Conservation (phyloP, 2,888 invertebrate species). For the Brachycybe producta region DNA sequence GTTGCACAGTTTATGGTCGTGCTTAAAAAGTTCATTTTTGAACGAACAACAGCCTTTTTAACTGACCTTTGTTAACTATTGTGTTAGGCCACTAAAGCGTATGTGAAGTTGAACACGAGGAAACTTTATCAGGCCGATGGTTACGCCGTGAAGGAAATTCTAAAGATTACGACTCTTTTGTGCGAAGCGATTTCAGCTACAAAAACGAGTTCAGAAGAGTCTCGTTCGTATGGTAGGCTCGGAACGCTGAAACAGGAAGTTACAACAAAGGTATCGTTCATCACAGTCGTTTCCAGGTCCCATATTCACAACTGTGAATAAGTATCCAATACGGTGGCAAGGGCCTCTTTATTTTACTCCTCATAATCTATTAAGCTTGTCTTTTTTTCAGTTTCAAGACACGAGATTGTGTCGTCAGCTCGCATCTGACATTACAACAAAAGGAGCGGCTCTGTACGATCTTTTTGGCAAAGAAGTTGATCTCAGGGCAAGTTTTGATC, state of each 20-base stretch:
- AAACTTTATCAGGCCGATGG: conserved; percentile 94
- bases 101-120: conserved; percentile 85
- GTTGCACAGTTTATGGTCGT: conserved; percentile 87
- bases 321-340: too few relatives aligned
- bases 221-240: too few relatives aligned
- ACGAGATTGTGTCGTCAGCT: conserved; percentile 70
- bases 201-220: too few relatives aligned
- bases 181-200: conserved; percentile 51
- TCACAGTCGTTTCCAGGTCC: too few relatives aligned
- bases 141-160: conserved; percentile 82
- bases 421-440: conserved; percentile 79
- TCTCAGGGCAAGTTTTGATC: conserved; percentile 51
- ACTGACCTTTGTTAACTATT: too few relatives aligned
- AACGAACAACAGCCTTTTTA: too few relatives aligned
- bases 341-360: too few relatives aligned
- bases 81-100: conserved; percentile 59
- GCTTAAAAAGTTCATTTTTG: too few relatives aligned
- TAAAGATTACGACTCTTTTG: conserved; percentile 75
- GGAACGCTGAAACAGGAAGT: conserved; percentile 26
- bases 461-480: conserved; percentile 79
- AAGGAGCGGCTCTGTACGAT: conserved; percentile 82
- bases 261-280: background rate
- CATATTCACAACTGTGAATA: too few relatives aligned
- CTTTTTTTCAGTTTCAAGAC: conserved; percentile 49
- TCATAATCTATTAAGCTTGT: too few relatives aligned